Conservation (phyloP, 2,888 invertebrate genomes). For the Anoncus sp. region DNA sequence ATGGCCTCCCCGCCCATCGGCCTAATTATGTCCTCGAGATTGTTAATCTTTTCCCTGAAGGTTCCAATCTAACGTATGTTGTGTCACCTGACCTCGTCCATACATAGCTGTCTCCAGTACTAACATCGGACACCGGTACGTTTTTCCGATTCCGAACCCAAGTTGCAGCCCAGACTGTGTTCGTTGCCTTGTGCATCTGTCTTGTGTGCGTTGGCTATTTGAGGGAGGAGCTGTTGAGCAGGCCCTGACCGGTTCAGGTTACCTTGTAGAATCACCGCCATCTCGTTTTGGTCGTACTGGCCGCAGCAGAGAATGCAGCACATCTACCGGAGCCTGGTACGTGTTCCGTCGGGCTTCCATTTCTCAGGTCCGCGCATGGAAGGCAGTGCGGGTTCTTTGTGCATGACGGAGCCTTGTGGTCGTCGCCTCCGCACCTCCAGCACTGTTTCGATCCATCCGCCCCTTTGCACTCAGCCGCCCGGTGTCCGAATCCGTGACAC, state of each 20-base stretch:
- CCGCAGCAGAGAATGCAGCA: constrained; percentile 43
- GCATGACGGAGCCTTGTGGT: constrained; percentile 57
- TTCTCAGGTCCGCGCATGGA: constrained; percentile 46
- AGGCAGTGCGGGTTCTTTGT: constrained; percentile 40
- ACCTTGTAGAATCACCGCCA: constrained; percentile 34
- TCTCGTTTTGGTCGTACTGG: constrained; percentile 28
- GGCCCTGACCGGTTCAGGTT: constrained; percentile 30
- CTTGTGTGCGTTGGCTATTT: constrained; percentile 30
- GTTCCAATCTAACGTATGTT: constrained; percentile 6
- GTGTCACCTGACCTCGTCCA: constrained; percentile 22
- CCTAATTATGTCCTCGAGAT: constrained; percentile 44
- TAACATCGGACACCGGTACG: constrained; percentile 2
- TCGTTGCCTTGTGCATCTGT: constrained; percentile 22
- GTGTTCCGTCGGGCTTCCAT: constrained; percentile 13
- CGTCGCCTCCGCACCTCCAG: constrained; percentile 62
- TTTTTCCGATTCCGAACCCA: constrained; percentile 27
- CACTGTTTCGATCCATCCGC: constrained; percentile 59
- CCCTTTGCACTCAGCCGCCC: constrained; percentile 18
- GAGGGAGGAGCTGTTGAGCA: constrained; percentile 7
- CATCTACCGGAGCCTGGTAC: constrained; percentile 36
- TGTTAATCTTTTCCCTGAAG: constrained; percentile 36
- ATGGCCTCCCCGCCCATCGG: constrained; percentile 49
- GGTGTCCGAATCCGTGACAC: constrained; percentile 53
- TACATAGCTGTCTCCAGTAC: constrained; percentile 1
- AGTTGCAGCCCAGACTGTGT: constrained; percentile 31